phyloP scores from a whole-genome alignment of 2,888 invertebrate genomes.

The Nomada flava region DNA sequence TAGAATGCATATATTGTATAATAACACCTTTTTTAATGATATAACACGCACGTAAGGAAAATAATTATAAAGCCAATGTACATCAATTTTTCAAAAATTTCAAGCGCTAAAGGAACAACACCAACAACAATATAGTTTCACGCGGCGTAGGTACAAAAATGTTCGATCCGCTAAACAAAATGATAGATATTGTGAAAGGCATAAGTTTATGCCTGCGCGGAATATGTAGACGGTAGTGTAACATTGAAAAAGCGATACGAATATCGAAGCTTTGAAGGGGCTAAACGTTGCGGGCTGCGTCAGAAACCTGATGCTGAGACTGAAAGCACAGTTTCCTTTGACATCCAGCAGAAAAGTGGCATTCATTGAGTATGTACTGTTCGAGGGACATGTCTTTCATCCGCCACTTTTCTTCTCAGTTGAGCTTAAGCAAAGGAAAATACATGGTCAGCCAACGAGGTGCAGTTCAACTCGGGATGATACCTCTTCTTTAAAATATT shows the following conservation, averaged over 20 bases:
- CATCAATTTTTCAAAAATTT: not conserved
- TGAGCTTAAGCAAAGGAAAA: conserved; percentile 38
- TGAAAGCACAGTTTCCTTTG: conserved; percentile 58
- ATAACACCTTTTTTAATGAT: too few relatives aligned
- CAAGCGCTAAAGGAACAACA: too few relatives aligned
- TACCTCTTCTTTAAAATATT: conserved; percentile 47
- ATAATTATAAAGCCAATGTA: too few relatives aligned
- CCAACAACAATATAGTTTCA: too few relatives aligned
- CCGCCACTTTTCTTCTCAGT: conserved; percentile 58
- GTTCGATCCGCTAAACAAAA: too few relatives aligned
- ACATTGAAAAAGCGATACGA: conserved; percentile 32
- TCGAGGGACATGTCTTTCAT: conserved; percentile 60
- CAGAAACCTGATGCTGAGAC: conserved; percentile 36
- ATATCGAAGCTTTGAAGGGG: conserved; percentile 34
- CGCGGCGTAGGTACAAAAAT: not conserved
- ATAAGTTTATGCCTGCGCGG: conserved; percentile 16
- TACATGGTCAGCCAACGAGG: conserved; percentile 48
- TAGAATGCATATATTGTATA: too few relatives aligned
- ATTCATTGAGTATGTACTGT: conserved; percentile 58
- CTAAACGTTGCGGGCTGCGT: conserved; percentile 41
- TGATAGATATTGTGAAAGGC: conserved; percentile 9
- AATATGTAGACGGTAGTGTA: conserved; percentile 29
- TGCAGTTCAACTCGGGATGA: conserved; percentile 36
- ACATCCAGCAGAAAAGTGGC: conserved; percentile 56
- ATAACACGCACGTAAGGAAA: too few relatives aligned